phyloP scores from a whole-genome alignment of 1,140 invertebrate genomes.

The Drosophila cardini region DNA sequence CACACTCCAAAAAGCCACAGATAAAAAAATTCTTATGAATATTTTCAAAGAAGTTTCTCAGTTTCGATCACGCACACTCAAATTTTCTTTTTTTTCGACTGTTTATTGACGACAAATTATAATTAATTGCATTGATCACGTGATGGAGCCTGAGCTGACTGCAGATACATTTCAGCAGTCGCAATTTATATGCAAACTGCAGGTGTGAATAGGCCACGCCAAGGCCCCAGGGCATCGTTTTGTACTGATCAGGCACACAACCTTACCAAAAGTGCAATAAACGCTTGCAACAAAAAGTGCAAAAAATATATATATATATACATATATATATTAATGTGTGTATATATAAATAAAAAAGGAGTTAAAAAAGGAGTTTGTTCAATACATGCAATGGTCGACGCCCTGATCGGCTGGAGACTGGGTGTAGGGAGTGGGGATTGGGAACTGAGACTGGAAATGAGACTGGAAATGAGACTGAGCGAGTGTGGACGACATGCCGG shows the following conservation, averaged over 20 bases:
- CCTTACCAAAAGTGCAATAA: slow-evolving; percentile 47
- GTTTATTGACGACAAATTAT: slow-evolving; percentile 82
- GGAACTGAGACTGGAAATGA: too few relatives aligned
- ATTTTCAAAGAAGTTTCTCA: slow-evolving; percentile 20
- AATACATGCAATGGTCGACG: slow-evolving; percentile 26
- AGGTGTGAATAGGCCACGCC: slow-evolving; percentile 76
- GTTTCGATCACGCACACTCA: slow-evolving; percentile 31
- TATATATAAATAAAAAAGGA: slow-evolving; percentile 13
- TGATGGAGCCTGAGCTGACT: slow-evolving; percentile 77
- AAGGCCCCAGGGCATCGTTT: slow-evolving; percentile 33
- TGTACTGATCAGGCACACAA: neutral
- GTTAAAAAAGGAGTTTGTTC: slow-evolving; percentile 9
- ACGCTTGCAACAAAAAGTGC: slow-evolving; percentile 16
- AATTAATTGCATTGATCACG: slow-evolving; percentile 83
- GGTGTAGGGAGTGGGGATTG: neutral
- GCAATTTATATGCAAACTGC: slow-evolving; percentile 71
- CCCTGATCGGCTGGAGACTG: neutral
- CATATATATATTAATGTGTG: neutral
- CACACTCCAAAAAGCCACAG: slow-evolving; percentile 50
- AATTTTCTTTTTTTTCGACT: slow-evolving; percentile 42
- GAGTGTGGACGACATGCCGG: slow-evolving; percentile 70
- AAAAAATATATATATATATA: too few relatives aligned
- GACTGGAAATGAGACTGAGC: too few relatives aligned
- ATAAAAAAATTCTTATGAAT: slow-evolving; percentile 23
- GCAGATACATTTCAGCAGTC: slow-evolving; percentile 77